These are phyloP conservation scores for Catamblyrhynchus diadema DNA, from an alignment of 2,797 vertebrate genomes.

Conservation along the genomic window DNA sequence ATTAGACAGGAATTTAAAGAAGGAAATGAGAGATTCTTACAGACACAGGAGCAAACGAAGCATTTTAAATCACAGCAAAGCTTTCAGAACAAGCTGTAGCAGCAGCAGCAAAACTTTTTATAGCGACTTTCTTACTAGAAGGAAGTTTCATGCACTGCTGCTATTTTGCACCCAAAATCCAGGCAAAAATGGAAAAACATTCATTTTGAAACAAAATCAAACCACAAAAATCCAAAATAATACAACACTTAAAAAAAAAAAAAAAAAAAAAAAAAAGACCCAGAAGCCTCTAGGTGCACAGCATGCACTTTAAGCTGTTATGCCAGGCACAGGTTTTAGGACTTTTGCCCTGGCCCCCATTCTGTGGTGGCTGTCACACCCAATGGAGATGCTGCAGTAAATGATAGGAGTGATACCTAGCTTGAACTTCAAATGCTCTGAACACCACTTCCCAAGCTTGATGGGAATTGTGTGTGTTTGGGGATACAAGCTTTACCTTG, in stretches of 20 bases:
- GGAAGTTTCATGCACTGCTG: not conserved
- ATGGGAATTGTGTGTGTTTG: not conserved
- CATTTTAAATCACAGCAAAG: slow-evolving; percentile 59
- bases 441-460: not conserved
- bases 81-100: slow-evolving; percentile 35
- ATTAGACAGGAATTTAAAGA: slow-evolving; percentile 78
- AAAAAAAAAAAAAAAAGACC: not conserved
- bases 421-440: not conserved
- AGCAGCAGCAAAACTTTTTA: slow-evolving; percentile 50
- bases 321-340: not conserved
- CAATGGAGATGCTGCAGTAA: not conserved
- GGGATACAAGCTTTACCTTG: fast-evolving
- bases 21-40: slow-evolving; percentile 62
- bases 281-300: not conserved
- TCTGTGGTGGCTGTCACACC: not conserved
- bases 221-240: not conserved
- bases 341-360: not conserved
- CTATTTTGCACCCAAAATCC: not conserved
- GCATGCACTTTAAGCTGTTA: not conserved
- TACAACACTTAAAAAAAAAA: too few species aligned
- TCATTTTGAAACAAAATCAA: not conserved
- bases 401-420: not conserved
- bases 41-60: slow-evolving; percentile 43
- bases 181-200: not conserved
- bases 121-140: slow-evolving; percentile 26